phyloP scores from a whole-genome alignment of 2,113 vertebrate species.

The Rhodinocichla rosea region DNA sequence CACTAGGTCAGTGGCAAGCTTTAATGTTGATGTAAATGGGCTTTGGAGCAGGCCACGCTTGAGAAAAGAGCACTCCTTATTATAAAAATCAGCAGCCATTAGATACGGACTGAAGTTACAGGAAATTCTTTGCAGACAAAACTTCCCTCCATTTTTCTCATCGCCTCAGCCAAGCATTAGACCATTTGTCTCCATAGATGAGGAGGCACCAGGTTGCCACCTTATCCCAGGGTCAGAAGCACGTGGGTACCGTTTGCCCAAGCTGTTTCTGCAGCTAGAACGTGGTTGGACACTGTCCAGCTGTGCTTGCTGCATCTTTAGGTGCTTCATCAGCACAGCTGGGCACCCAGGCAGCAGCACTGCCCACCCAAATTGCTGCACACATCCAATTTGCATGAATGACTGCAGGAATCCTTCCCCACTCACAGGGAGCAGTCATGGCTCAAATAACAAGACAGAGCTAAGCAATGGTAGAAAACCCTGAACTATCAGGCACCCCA shows the following conservation, averaged over 20 bases:
- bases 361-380: background rate
- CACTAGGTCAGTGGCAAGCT: constrained; percentile 30
- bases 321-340: background rate
- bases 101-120: background rate
- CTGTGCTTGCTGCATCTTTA: background rate
- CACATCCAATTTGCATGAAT: background rate
- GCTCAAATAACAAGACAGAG: fast-evolving
- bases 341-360: background rate
- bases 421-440: background rate
- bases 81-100: background rate
- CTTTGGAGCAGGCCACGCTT: background rate
- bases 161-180: background rate
- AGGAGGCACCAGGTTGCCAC: background rate
- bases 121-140: background rate
- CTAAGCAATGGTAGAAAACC: background rate
- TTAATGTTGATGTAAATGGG: constrained; percentile 49
- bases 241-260: background rate
- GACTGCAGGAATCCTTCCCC: background rate
- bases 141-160: background rate
- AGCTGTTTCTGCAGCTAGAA: background rate
- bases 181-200: background rate
- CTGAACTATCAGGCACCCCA: background rate
- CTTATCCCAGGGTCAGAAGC: background rate
- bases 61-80: background rate
- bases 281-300: background rate